Percentiles rank a stretch among this genome's conserved stretches.
Conservation (phyloP, 2,888 invertebrate species). For the Abrostola triplasia region DNA sequence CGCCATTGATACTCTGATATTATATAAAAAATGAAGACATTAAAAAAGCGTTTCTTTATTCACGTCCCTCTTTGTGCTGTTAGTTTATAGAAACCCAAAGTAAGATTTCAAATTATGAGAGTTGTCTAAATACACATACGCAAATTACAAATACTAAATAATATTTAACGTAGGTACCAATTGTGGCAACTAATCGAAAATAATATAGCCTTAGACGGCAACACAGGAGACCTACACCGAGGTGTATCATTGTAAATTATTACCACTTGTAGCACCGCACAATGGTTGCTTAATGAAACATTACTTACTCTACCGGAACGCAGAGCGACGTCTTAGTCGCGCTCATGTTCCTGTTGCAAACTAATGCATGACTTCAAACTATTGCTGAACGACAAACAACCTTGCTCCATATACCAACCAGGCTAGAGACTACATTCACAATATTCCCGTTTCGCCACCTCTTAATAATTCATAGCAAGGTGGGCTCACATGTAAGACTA, state of each 20-base stretch:
- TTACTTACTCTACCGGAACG: slow-evolving; percentile 38
- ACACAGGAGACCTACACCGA: slow-evolving; percentile 13
- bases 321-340: slow-evolving; percentile 19
- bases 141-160: too few species aligned
- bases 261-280: slow-evolving; percentile 8
- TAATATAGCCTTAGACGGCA: slow-evolving; percentile 2
- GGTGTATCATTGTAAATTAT: slow-evolving; percentile 11
- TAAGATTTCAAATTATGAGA: too few species aligned
- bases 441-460: slow-evolving; percentile 64
- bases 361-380: slow-evolving; percentile 49
- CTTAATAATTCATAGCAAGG: slow-evolving; percentile 69
- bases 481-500: slow-evolving; percentile 54
- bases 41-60: too few species aligned
- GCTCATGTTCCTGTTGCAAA: slow-evolving; percentile 31
- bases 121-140: too few species aligned
- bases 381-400: slow-evolving; percentile 27
- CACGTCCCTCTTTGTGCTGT: too few species aligned
- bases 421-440: slow-evolving; percentile 59
- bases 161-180: neutral
- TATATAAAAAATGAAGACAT: too few species aligned
- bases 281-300: slow-evolving; percentile 43
- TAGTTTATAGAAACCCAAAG: too few species aligned
- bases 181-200: slow-evolving; percentile 13
- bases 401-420: slow-evolving; percentile 35
- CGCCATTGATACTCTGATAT: too few species aligned